Percentiles rank a stretch among this genome's conserved stretches.
Conservation (phyloP, 2,888 invertebrate species). For the Sylvicola cinctus region DNA sequence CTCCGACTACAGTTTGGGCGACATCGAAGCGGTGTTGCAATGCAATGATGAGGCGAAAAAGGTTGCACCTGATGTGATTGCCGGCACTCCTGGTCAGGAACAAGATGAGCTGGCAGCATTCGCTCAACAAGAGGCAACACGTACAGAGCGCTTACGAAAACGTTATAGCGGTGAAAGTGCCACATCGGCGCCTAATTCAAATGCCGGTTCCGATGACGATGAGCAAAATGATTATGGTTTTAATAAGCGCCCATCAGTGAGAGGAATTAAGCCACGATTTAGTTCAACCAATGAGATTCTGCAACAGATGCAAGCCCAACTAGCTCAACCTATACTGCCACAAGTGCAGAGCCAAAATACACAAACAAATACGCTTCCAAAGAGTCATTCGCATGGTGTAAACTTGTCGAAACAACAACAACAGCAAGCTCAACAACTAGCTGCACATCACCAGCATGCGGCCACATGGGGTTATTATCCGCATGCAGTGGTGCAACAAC, state of each 20-base stretch:
- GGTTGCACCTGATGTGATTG: conserved; percentile 57
- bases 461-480: conserved; percentile 11
- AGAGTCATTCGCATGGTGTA: conserved; percentile 15
- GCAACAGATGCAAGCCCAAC: conserved; percentile 58
- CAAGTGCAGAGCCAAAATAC: conserved; percentile 12
- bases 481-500: conserved; percentile 9
- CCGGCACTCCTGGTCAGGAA: conserved; percentile 35
- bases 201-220: conserved; percentile 34
- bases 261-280: conserved; percentile 74
- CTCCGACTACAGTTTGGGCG: conserved; percentile 44
- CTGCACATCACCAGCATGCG: conserved; percentile 21
- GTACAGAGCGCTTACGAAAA: conserved; percentile 64
- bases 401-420: conserved; percentile 10
- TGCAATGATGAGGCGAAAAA: conserved; percentile 27
- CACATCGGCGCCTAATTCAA: conserved; percentile 13
- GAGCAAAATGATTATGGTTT: conserved; percentile 82
- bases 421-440: conserved; percentile 14
- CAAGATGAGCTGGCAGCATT: conserved; percentile 66
- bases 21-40: conserved; percentile 35
- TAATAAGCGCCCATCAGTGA: conserved; percentile 69
- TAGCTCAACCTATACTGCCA: conserved; percentile 16
- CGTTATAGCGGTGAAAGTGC: conserved; percentile 39
- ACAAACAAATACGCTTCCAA: conserved; percentile 28
- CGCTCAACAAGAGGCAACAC: conserved; percentile 62
- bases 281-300: conserved; percentile 62